Evolutionary conservation across 2,888 invertebrate genomes (phyloP).

Genomic region (Troides aeacus): DNA sequence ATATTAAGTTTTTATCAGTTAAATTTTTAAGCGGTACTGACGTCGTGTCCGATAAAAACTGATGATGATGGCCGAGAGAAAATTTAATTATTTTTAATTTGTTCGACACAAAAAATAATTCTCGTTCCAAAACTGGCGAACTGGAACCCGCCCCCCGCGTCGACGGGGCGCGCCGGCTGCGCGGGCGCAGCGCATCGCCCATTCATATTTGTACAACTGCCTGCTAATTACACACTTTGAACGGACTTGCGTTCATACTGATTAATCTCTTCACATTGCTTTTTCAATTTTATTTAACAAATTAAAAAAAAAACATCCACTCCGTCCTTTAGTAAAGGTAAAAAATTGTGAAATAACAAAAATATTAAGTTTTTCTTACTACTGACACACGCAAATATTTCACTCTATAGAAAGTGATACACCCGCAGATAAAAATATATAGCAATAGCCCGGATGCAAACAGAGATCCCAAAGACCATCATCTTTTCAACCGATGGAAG

Average conservation of each 20-base stretch:
- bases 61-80: neutral
- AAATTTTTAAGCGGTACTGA: neutral
- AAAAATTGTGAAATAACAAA: neutral
- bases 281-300: conserved; percentile 43
- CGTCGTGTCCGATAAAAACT: neutral
- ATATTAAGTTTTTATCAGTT: neutral
- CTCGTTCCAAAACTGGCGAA: conserved; percentile 14
- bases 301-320: neutral
- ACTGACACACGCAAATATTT: too few species aligned
- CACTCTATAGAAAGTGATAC: too few species aligned
- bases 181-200: conserved; percentile 51
- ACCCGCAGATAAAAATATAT: too few species aligned
- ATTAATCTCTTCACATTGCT: conserved; percentile 67
- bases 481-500: too few species aligned
- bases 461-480: too few species aligned
- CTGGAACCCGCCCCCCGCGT: conserved; percentile 45
- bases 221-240: conserved; percentile 64
- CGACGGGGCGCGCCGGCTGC: conserved; percentile 46
- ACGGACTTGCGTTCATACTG: conserved; percentile 51
- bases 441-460: too few species aligned
- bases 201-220: conserved; percentile 73
- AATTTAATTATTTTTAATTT: conserved; percentile 3
- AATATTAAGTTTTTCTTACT: too few species aligned
- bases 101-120: neutral
- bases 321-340: neutral